A percentile compares a stretch with the other conserved stretches of the same genome.
These are phyloP conservation scores for Opisthocomus hoazin DNA, from an alignment of 2,113 vertebrate species.

Conservation along the genomic window DNA sequence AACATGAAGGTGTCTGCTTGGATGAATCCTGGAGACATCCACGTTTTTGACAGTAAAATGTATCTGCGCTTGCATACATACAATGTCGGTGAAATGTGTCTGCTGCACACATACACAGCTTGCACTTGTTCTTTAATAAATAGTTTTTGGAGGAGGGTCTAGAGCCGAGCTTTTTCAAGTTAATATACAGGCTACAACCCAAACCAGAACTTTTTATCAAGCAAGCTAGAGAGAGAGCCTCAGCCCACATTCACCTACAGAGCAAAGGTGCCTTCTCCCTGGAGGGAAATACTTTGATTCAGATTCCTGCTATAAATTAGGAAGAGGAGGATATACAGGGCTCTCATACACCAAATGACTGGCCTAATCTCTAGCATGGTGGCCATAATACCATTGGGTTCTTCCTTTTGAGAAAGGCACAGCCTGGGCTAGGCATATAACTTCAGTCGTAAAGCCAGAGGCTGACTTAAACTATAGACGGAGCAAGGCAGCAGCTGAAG, in stretches of 20 bases:
- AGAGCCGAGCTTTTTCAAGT: background rate
- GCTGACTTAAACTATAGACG: background rate
- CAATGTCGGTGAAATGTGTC: background rate
- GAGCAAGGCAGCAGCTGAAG: background rate
- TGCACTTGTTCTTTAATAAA: background rate
- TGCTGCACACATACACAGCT: background rate
- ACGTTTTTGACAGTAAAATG: background rate
- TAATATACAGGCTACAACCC: background rate
- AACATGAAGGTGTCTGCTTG: background rate
- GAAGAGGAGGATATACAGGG: background rate
- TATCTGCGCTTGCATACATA: background rate
- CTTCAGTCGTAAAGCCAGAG: background rate
- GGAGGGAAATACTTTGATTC: background rate
- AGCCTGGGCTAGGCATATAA: background rate
- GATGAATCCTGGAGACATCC: background rate
- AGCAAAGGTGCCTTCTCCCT: background rate
- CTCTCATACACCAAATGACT: background rate
- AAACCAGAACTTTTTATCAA: background rate
- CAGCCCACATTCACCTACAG: background rate
- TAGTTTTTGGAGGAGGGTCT: background rate
- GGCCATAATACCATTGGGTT: background rate
- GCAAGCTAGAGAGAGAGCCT: background rate
- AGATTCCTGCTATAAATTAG: background rate
- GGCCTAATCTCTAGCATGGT: background rate
- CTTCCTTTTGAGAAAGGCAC: background rate